These are phyloP conservation scores for Austrofundulus limnaeus DNA, from an alignment of 2,113 vertebrate species.

Conservation along the genomic window DNA sequence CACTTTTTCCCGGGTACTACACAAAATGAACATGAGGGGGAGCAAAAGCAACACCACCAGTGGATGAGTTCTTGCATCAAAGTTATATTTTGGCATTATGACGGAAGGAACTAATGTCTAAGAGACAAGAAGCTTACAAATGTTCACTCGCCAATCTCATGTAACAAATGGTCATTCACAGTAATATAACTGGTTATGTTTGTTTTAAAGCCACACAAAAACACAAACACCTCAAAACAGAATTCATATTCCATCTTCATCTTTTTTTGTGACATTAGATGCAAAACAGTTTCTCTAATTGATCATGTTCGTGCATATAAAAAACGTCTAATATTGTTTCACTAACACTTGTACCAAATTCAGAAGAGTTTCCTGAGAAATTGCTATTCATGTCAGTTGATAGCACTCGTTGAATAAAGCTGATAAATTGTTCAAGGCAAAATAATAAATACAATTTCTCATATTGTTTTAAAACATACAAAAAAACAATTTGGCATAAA, in stretches of 20 bases:
- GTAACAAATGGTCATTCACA: constrained; percentile 22
- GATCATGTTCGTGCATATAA: background rate
- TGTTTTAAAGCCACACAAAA: constrained; percentile 28
- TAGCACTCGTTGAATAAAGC: constrained; percentile 25
- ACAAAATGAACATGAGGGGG: constrained; percentile 49
- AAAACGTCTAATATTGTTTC: background rate
- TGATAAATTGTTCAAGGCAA: constrained; percentile 29
- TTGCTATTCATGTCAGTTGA: constrained; percentile 25
- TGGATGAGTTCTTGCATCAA: constrained; percentile 13
- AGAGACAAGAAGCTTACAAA: constrained; percentile 24
- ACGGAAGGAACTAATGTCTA: constrained; percentile 30
- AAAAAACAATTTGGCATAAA: background rate
- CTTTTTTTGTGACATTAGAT: constrained; percentile 1
- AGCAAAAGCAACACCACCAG: constrained; percentile 31
- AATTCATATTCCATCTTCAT: constrained; percentile 47
- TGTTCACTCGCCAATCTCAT: constrained; percentile 33
- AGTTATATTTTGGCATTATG: constrained; percentile 13
- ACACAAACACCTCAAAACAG: constrained; percentile 47
- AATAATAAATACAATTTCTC: background rate
- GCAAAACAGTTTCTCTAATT: background rate
- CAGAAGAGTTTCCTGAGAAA: constrained; percentile 65
- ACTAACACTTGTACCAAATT: constrained; percentile 23
- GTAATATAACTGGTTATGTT: constrained; percentile 13
- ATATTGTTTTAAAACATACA: too few relatives aligned
- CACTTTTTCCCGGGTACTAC: constrained; percentile 42